phyloP scores from a whole-genome alignment of 2,797 vertebrate species.

The Choloepus didactylus region DNA sequence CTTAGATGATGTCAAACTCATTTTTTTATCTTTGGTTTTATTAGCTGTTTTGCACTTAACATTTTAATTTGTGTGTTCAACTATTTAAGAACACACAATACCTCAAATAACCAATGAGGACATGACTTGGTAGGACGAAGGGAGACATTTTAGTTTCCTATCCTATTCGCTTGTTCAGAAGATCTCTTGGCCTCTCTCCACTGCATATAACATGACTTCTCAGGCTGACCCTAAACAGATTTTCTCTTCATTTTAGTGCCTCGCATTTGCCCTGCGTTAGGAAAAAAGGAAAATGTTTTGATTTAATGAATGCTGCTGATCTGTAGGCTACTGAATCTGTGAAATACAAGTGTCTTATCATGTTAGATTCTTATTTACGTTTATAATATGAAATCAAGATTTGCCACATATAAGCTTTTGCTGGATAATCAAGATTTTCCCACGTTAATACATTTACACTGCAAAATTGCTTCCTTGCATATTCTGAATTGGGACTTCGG shows the following conservation, averaged over 20 bases:
- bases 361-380: slow-evolving; percentile 11
- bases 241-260: slow-evolving; percentile 23
- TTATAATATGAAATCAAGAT: slow-evolving; percentile 63
- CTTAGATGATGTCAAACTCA: background rate
- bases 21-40: background rate
- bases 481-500: background rate
- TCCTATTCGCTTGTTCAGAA: background rate
- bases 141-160: background rate
- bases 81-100: background rate
- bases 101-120: background rate
- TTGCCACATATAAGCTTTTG: background rate
- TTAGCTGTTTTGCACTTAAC: background rate
- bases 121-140: background rate
- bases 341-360: background rate
- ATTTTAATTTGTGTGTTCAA: background rate
- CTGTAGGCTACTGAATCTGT: background rate
- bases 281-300: slow-evolving; percentile 5
- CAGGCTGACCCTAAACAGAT: background rate
- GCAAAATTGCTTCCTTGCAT: background rate
- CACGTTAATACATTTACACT: background rate
- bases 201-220: background rate
- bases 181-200: background rate
- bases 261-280: background rate
- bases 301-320: slow-evolving; percentile 45
- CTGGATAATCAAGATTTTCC: slow-evolving; percentile 18